A percentile compares a stretch with the other conserved stretches of the same genome.
These are phyloP conservation scores for Phalera bucephala DNA, from an alignment of 2,888 invertebrate genomes.

Conservation along the genomic window DNA sequence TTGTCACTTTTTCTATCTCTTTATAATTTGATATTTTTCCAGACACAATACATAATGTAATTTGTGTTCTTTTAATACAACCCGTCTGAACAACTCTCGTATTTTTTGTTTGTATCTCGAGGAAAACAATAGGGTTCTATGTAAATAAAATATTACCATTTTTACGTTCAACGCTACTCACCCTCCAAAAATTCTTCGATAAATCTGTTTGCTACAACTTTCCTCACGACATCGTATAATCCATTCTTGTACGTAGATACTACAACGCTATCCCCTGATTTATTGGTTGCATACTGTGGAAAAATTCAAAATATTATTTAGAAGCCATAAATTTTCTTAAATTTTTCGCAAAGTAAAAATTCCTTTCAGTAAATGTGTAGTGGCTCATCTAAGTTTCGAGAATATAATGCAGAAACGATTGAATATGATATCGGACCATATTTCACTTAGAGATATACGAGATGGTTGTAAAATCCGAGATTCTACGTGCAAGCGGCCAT, in stretches of 20 bases:
- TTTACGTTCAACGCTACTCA: slow-evolving; percentile 19
- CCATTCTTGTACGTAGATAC: slow-evolving; percentile 16
- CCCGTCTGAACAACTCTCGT: too few relatives aligned
- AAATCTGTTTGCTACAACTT: slow-evolving; percentile 22
- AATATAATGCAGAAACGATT: slow-evolving; percentile 48
- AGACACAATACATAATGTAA: too few relatives aligned
- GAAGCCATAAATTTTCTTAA: slow-evolving; percentile 34
- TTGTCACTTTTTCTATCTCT: too few relatives aligned
- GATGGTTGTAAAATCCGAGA: slow-evolving; percentile 64
- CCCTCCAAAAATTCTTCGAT: slow-evolving; percentile 13
- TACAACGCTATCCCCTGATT: slow-evolving; percentile 26
- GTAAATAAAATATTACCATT: slow-evolving; percentile 9
- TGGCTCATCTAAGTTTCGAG: slow-evolving; percentile 32
- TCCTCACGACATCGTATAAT: slow-evolving; percentile 17
- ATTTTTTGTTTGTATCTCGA: background rate
- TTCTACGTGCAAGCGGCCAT: slow-evolving; percentile 57
- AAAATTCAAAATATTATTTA: slow-evolving; percentile 40
- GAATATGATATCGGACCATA: slow-evolving; percentile 57
- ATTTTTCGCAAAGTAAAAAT: slow-evolving; percentile 30
- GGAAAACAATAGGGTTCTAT: slow-evolving; percentile 2
- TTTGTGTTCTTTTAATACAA: too few relatives aligned
- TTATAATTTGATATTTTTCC: too few relatives aligned
- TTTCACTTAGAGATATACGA: slow-evolving; percentile 61
- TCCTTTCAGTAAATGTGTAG: slow-evolving; percentile 27
- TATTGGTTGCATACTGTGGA: slow-evolving; percentile 36